phyloP scores from a whole-genome alignment of 2,113 vertebrate genomes.

The Amazona vittata region DNA sequence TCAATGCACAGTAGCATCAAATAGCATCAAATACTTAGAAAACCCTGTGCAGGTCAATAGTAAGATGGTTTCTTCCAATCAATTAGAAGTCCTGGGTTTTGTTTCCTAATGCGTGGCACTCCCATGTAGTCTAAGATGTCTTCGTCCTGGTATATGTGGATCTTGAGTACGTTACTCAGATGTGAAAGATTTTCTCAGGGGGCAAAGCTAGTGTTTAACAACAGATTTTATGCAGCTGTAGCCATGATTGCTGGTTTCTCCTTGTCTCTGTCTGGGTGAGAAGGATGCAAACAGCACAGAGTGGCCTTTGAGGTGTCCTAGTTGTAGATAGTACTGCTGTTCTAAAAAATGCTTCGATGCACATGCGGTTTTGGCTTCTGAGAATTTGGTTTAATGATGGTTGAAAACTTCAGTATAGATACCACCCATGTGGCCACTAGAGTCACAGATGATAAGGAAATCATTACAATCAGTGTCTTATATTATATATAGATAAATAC shows the following conservation, averaged over 20 bases:
- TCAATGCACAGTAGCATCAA: not conserved
- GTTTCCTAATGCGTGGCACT: not conserved
- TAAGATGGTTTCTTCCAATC: not conserved
- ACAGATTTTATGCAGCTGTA: not conserved
- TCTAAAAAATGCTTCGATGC: not conserved
- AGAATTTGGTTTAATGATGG: not conserved
- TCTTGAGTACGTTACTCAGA: not conserved
- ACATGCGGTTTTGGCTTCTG: conserved; percentile 5
- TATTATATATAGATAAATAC: not conserved
- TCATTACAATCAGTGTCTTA: not conserved
- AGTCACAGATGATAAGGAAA: not conserved
- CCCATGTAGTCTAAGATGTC: not conserved
- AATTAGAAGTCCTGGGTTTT: not conserved
- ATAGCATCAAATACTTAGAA: not conserved
- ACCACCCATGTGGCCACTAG: not conserved
- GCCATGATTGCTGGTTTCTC: not conserved
- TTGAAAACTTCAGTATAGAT: not conserved
- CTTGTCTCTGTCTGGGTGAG: not conserved
- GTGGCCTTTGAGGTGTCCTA: not conserved
- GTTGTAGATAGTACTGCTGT: not conserved
- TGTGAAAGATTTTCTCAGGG: not conserved
- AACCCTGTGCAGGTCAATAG: not conserved
- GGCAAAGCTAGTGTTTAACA: not conserved
- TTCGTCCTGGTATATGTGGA: not conserved
- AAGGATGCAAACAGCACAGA: not conserved